phyloP scores from a whole-genome alignment of 2,888 invertebrate species.

The Trimorus sp. region DNA sequence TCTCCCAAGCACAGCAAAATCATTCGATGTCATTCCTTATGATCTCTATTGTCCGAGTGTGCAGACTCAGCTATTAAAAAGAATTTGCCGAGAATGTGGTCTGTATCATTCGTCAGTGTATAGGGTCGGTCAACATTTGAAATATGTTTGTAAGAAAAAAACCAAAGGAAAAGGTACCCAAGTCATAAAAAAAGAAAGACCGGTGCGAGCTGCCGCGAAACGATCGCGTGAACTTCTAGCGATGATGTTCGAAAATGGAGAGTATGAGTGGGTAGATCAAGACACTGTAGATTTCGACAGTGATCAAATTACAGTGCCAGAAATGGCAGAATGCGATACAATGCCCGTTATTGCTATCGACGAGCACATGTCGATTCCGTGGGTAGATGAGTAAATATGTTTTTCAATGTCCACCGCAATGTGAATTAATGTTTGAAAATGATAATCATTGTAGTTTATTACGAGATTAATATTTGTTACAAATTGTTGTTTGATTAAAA shows the following conservation, averaged over 20 bases:
- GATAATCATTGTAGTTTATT: too few species aligned
- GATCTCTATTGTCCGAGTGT: slow-evolving; percentile 3
- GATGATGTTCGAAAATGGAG: not conserved
- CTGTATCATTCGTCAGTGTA: slow-evolving; percentile 3
- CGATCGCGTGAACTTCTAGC: slow-evolving; percentile 5
- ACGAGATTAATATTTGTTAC: too few species aligned
- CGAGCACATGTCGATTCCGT: too few species aligned
- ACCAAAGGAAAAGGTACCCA: not conserved
- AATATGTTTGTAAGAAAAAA: slow-evolving; percentile 2
- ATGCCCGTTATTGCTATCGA: too few species aligned
- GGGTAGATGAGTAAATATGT: too few species aligned
- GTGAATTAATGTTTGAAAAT: too few species aligned
- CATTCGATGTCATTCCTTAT: not conserved
- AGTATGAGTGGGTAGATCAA: not conserved
- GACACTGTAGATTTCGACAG: slow-evolving; percentile 4
- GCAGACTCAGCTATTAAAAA: not conserved
- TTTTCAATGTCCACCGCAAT: too few species aligned
- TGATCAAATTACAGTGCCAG: not conserved
- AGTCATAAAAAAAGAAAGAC: slow-evolving; percentile 1
- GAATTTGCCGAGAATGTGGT: slow-evolving; percentile 3
- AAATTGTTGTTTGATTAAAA: too few species aligned
- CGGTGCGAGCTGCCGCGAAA: slow-evolving; percentile 6
- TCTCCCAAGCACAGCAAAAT: not conserved
- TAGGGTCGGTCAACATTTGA: slow-evolving; percentile 4
- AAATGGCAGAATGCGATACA: too few species aligned